Percentiles rank a stretch among this genome's conserved stretches.
These are phyloP conservation scores for Excalfactoria chinensis DNA, from an alignment of 2,113 vertebrate genomes.

Conservation along the genomic window DNA sequence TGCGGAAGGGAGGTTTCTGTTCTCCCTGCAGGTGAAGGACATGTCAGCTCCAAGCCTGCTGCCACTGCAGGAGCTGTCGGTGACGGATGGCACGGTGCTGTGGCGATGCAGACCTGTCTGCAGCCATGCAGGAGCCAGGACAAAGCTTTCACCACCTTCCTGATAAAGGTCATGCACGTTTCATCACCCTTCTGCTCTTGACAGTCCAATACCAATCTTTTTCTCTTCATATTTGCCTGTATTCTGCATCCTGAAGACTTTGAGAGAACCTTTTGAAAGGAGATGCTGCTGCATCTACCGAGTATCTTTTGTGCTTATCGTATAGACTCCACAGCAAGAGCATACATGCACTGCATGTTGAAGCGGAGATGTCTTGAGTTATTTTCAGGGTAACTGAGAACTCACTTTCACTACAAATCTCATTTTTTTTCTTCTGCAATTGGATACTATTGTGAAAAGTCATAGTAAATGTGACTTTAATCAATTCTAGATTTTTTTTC, in stretches of 20 bases:
- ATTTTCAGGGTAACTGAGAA: neutral
- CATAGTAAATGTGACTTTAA: neutral
- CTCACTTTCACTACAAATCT: neutral
- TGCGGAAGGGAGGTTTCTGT: neutral
- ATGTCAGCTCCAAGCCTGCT: neutral
- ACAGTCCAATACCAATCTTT: neutral
- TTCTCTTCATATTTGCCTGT: neutral
- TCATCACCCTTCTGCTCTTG: accelerated
- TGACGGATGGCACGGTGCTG: neutral
- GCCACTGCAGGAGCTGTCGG: accelerated
- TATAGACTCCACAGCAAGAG: neutral
- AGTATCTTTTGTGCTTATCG: neutral
- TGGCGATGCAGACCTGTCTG: neutral
- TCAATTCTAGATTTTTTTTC: neutral
- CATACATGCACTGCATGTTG: neutral
- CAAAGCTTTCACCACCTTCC: neutral
- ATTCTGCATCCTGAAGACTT: neutral
- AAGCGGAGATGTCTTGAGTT: neutral
- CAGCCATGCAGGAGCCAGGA: neutral
- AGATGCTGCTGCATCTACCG: neutral
- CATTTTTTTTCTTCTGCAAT: neutral
- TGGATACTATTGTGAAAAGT: neutral
- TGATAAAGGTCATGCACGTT: neutral
- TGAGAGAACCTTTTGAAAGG: neutral
- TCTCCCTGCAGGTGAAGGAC: neutral